Percentiles rank a stretch among this genome's conserved stretches.
Evolutionary conservation across 2,113 vertebrate species (phyloP).

Genomic region (Microcebus murinus): DNA sequence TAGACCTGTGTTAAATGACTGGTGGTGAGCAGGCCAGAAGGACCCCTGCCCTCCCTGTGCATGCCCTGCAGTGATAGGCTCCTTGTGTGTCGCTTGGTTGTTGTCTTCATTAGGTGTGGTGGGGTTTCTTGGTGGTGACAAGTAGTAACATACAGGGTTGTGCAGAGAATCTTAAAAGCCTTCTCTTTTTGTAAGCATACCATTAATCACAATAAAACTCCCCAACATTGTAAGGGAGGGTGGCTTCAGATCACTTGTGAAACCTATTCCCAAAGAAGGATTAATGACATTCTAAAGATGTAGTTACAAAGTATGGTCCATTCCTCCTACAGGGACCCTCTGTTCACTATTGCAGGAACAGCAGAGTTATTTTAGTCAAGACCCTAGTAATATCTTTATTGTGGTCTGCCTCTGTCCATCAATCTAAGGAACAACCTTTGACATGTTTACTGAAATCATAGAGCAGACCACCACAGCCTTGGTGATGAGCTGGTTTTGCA

Average conservation of each 20-base stretch:
- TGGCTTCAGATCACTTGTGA: neutral
- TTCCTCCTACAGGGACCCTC: neutral
- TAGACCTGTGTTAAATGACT: neutral
- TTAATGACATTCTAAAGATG: neutral
- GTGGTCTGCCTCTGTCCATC: neutral
- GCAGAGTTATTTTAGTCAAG: neutral
- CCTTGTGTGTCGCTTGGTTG: neutral
- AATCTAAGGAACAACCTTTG: neutral
- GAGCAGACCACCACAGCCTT: neutral
- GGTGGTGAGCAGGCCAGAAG: neutral
- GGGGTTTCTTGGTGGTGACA: neutral
- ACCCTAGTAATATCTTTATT: neutral
- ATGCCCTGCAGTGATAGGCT: rapidly evolving
- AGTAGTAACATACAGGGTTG: neutral
- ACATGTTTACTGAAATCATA: neutral
- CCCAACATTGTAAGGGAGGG: neutral
- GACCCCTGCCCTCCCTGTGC: neutral
- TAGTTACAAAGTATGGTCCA: too few relatives aligned
- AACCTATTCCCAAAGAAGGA: neutral
- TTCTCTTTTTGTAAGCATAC: neutral
- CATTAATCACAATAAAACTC: neutral
- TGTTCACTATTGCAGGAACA: neutral
- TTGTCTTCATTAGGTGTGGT: neutral
- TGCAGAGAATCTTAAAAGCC: neutral
- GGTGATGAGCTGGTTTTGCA: neutral